phyloP scores from a whole-genome alignment of 2,113 vertebrate genomes.

The Neolamprologus devosi region DNA sequence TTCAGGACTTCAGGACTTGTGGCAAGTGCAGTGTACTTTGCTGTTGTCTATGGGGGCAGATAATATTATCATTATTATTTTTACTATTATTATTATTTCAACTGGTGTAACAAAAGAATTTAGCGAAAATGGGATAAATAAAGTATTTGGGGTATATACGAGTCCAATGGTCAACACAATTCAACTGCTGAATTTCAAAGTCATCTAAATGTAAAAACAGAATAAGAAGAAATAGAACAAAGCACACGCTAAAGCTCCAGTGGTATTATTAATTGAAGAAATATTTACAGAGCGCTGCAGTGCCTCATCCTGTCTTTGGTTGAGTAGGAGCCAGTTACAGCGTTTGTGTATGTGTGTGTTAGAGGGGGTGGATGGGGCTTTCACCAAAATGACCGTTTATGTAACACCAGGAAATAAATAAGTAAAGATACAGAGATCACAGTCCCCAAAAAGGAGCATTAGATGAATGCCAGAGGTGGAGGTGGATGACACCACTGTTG shows the following conservation, averaged over 20 bases:
- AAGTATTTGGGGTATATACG: background rate
- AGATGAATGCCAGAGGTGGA: constrained; percentile 20
- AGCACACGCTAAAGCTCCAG: background rate
- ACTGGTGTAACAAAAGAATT: background rate
- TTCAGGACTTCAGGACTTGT: background rate
- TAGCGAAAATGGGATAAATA: background rate
- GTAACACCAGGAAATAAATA: background rate
- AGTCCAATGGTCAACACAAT: background rate
- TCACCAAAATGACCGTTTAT: constrained; percentile 11
- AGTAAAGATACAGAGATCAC: background rate
- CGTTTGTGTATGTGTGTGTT: background rate
- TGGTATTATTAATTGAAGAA: background rate
- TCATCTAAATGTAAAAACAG: background rate
- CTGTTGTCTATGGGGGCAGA: background rate
- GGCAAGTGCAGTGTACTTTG: background rate
- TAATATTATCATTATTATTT: background rate
- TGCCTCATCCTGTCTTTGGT: background rate
- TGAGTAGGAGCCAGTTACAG: background rate
- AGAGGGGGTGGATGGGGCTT: background rate
- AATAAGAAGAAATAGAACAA: background rate
- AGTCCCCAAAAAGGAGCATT: background rate
- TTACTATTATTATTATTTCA: background rate
- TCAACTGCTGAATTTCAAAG: background rate
- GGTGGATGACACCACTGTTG: background rate
- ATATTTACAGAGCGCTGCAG: background rate